Evolutionary conservation across 92 coral and sea anemone species (phyloP).

Genomic region (Siderastrea siderea): DNA sequence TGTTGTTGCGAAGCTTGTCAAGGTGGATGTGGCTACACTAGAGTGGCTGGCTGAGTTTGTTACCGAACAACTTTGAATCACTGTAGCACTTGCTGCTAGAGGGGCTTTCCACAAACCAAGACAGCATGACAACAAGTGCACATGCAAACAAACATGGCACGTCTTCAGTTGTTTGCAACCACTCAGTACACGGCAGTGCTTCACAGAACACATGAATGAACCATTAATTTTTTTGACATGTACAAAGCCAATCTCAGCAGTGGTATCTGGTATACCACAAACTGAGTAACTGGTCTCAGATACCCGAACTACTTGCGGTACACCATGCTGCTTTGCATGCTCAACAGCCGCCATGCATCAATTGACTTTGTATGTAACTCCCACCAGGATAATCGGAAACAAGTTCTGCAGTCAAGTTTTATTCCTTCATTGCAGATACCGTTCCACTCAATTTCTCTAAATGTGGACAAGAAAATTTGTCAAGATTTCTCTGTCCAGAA

Average conservation of each 20-base stretch:
- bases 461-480: not conserved
- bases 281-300: not conserved
- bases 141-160: not conserved
- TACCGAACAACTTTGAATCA: no score
- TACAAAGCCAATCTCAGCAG: no score
- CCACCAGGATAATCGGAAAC: slow-evolving; percentile 9
- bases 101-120: not conserved
- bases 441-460: not conserved
- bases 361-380: not conserved
- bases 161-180: slow-evolving; percentile 6
- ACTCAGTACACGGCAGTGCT: not conserved
- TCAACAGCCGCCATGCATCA: not conserved
- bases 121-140: slow-evolving; percentile 5
- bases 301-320: not conserved
- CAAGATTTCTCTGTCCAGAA: not conserved
- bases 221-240: no score
- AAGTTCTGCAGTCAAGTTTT: not conserved
- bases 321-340: not conserved
- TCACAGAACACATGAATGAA: no score
- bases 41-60: no score
- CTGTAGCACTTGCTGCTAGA: not conserved
- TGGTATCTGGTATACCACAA: slow-evolving; percentile 3
- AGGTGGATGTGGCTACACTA: no score
- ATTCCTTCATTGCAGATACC: not conserved
- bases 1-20: no score